Conservation (phyloP, 2,888 invertebrate genomes). For the Trachelus stipa region DNA sequence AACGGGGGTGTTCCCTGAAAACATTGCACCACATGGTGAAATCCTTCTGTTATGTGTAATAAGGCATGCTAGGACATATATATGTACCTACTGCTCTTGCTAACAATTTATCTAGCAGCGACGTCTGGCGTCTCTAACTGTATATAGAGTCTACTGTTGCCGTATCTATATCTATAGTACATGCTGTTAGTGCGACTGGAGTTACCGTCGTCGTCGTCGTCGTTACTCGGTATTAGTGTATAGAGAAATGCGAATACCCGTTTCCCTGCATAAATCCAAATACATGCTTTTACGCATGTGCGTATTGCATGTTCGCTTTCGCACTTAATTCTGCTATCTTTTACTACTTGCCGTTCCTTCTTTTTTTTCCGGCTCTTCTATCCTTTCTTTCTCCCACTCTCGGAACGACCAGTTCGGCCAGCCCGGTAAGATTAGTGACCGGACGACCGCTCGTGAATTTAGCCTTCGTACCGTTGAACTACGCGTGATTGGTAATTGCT, state of each 20-base stretch:
- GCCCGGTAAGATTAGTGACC: constrained; percentile 4
- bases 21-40: constrained; percentile 51
- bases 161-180: neutral
- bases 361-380: neutral
- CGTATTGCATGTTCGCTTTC: neutral
- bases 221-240: too few species aligned
- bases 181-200: neutral
- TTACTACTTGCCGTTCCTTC: neutral
- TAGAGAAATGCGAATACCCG: neutral
- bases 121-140: neutral
- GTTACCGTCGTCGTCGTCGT: too few species aligned
- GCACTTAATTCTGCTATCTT: neutral
- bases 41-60: constrained; percentile 25
- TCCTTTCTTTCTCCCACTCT: neutral
- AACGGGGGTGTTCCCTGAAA: constrained; percentile 27
- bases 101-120: neutral
- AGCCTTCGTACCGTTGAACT: constrained; percentile 36
- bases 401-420: neutral
- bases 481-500: constrained; percentile 46
- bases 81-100: neutral
- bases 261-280: neutral
- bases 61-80: neutral
- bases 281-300: too few species aligned
- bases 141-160: neutral
- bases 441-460: constrained; percentile 43